These are phyloP conservation scores for Agelastica alni DNA, from an alignment of 2,888 invertebrate genomes.

Conservation along the genomic window DNA sequence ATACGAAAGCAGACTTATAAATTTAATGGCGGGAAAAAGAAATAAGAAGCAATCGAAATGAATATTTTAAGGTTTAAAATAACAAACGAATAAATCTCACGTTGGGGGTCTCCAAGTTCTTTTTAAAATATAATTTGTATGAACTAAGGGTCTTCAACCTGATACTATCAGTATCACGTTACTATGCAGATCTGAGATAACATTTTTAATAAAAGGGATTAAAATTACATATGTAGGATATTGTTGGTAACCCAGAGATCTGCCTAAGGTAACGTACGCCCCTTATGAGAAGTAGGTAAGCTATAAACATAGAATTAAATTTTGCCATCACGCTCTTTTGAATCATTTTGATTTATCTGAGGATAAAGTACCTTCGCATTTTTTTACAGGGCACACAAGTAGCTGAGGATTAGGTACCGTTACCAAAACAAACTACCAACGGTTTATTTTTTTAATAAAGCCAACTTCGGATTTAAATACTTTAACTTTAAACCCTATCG, in stretches of 20 bases:
- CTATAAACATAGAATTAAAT: constrained; percentile 44
- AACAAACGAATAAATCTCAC: constrained; percentile 44
- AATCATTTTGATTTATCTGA: constrained; percentile 46
- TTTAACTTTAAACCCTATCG: constrained; percentile 7
- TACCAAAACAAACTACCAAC: constrained; percentile 36
- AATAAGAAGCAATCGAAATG: constrained; percentile 32
- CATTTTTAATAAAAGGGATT: constrained; percentile 56
- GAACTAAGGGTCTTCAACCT: constrained; percentile 43
- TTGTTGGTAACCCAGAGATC: constrained; percentile 48
- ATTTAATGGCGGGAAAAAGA: constrained; percentile 28
- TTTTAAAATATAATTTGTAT: constrained; percentile 46
- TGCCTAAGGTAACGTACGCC: constrained; percentile 46
- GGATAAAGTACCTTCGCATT: constrained; percentile 38
- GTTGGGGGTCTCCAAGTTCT: constrained; percentile 38
- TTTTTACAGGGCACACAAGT: constrained; percentile 30
- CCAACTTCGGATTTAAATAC: constrained; percentile 10
- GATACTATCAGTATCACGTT: constrained; percentile 56
- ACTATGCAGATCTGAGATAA: constrained; percentile 55
- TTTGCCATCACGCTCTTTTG: constrained; percentile 45
- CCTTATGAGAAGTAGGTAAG: constrained; percentile 48
- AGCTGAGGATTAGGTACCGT: constrained; percentile 32
- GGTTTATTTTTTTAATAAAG: constrained; percentile 24
- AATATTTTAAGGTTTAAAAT: constrained; percentile 43
- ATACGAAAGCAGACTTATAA: constrained; percentile 26
- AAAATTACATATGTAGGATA: constrained; percentile 56